These are phyloP conservation scores for Epizoanthus scotinus DNA, from an alignment of 92 coral and sea anemone genomes.

Conservation along the genomic window DNA sequence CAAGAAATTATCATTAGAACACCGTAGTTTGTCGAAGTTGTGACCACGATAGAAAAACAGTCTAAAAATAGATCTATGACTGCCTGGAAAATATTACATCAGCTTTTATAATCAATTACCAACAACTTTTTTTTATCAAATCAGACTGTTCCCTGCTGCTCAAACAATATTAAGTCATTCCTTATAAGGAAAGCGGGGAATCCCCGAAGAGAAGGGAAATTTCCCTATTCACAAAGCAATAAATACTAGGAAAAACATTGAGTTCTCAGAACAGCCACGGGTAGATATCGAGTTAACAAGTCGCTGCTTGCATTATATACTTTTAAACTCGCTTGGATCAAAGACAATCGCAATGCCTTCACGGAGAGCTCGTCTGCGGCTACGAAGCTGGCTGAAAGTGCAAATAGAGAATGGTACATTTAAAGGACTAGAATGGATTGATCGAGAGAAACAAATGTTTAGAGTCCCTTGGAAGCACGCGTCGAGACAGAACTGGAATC, in stretches of 20 bases:
- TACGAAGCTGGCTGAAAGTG: constrained; percentile 66
- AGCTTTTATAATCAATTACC: background rate
- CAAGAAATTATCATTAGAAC: background rate
- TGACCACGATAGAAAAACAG: background rate
- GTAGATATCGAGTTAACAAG: background rate
- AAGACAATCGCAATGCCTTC: background rate
- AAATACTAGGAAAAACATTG: background rate
- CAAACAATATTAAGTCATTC: background rate
- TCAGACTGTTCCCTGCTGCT: background rate
- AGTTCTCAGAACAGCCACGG: constrained; percentile 10
- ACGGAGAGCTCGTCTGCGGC: constrained; percentile 44
- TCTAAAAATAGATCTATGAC: constrained; percentile 33
- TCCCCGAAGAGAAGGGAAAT: constrained; percentile 22
- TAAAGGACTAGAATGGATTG: constrained; percentile 64
- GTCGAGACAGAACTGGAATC: constrained; percentile 53
- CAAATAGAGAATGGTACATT: constrained; percentile 58
- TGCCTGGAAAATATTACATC: background rate
- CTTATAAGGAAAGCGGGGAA: constrained; percentile 31
- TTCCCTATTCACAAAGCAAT: background rate
- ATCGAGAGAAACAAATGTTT: constrained; percentile 56
- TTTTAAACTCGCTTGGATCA: background rate
- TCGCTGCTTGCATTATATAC: background rate
- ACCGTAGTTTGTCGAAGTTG: background rate
- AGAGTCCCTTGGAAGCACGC: constrained; percentile 79
- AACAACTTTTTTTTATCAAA: background rate